Conservation (phyloP, 2,797 vertebrate species). For the Chaenodraco wilsoni region DNA sequence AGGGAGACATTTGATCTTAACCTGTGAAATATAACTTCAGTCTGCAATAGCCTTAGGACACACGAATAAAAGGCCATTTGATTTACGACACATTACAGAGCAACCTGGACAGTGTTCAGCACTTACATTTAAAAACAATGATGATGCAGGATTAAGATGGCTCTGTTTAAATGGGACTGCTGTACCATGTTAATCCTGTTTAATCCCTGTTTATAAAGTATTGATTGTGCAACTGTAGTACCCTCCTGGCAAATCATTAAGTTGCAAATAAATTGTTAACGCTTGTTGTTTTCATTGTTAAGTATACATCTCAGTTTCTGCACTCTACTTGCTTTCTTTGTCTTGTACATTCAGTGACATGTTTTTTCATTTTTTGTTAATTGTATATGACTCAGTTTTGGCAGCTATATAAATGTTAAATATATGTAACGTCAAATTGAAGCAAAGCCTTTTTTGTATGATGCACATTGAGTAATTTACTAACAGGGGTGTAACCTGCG, state of each 20-base stretch:
- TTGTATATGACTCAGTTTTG: slow-evolving; percentile 15
- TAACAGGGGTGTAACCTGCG: slow-evolving; percentile 2
- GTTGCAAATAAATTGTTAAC: not conserved
- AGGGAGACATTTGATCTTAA: not conserved
- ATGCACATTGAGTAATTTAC: slow-evolving; percentile 9
- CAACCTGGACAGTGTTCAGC: not conserved
- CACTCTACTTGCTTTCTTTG: not conserved
- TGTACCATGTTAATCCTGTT: not conserved
- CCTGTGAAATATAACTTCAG: slow-evolving; percentile 14
- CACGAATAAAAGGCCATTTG: slow-evolving; percentile 20
- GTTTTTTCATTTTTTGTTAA: not conserved
- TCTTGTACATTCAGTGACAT: not conserved
- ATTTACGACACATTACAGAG: not conserved
- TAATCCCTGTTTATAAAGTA: not conserved
- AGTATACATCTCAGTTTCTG: not conserved
- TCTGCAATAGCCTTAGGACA: slow-evolving; percentile 32
- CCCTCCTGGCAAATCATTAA: not conserved
- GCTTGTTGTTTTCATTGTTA: not conserved
- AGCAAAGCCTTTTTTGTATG: not conserved
- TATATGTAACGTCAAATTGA: slow-evolving; percentile 1
- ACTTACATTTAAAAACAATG: slow-evolving; percentile 38
- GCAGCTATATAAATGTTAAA: not conserved
- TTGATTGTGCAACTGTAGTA: not conserved
- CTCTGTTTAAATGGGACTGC: not conserved
- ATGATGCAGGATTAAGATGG: not conserved